phyloP scores from a whole-genome alignment of 2,113 vertebrate species.

The Cercocebus atys region DNA sequence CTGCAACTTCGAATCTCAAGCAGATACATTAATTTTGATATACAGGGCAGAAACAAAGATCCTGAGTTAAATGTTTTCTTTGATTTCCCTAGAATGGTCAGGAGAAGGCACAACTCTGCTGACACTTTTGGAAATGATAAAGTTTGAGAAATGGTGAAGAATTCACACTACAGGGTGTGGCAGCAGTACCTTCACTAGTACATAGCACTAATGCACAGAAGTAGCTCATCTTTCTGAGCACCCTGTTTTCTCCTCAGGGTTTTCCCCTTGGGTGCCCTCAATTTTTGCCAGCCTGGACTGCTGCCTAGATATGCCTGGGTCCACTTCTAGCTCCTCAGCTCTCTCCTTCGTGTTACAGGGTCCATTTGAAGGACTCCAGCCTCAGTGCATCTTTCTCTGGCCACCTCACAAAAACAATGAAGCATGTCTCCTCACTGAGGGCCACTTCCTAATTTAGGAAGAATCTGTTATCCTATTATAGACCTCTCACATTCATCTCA shows the following conservation, averaged over 20 bases:
- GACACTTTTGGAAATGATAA: neutral
- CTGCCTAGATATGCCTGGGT: neutral
- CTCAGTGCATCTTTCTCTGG: neutral
- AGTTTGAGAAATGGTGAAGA: neutral
- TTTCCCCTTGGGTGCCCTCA: neutral
- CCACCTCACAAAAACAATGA: neutral
- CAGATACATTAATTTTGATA: neutral
- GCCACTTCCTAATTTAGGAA: neutral
- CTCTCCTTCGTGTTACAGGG: neutral
- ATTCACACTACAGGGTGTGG: neutral
- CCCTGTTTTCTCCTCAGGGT: neutral
- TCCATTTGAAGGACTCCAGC: neutral
- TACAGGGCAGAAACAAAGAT: neutral
- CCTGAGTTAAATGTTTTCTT: conserved; percentile 25
- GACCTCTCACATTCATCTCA: neutral
- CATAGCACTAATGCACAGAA: neutral
- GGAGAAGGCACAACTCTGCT: neutral
- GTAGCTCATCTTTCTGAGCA: neutral
- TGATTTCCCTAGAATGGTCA: neutral
- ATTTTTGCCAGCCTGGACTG: neutral
- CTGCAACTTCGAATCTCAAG: neutral
- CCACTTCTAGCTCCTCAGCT: neutral
- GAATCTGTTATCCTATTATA: neutral
- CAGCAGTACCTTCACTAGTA: neutral
- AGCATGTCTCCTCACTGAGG: neutral